A percentile compares a stretch with the other conserved stretches of the same genome.
These are phyloP conservation scores for Diorhabda elongata DNA, from an alignment of 1,140 invertebrate species.

Conservation along the genomic window DNA sequence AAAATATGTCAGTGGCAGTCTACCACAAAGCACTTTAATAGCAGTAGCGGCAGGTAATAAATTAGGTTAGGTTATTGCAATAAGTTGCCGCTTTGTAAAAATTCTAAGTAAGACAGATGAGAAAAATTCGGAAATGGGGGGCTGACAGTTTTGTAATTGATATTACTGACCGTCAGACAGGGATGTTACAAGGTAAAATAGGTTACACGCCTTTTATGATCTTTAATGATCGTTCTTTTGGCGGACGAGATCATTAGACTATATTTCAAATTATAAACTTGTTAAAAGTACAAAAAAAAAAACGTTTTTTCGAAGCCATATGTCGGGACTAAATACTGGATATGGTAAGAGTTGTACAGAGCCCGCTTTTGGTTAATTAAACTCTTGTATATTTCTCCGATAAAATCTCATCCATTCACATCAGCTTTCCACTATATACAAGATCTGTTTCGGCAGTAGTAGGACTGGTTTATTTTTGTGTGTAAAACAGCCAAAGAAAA, in stretches of 20 bases:
- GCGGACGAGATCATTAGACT: background rate
- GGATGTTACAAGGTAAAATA: background rate
- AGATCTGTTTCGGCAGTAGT: no score
- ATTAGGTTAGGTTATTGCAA: background rate
- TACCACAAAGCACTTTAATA: background rate
- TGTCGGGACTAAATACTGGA: no score
- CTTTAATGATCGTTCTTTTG: background rate
- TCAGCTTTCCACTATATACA: no score
- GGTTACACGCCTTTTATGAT: background rate
- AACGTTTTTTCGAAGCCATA: no score
- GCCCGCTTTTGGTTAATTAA: no score
- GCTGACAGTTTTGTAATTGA: conserved; percentile 2
- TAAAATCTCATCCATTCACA: no score
- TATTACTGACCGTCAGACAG: background rate
- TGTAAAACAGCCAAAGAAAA: no score
- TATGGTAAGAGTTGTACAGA: no score
- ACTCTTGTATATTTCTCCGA: no score
- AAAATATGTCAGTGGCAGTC: background rate
- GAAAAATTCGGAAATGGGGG: background rate
- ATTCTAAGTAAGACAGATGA: conserved; percentile 1
- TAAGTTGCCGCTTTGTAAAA: background rate
- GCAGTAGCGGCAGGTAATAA: background rate
- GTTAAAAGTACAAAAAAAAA: no score
- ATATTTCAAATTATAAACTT: no score
- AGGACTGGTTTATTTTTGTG: no score